Evolutionary conservation across 2,797 vertebrate species (phyloP).

Genomic region (Enteromius anoplus): DNA sequence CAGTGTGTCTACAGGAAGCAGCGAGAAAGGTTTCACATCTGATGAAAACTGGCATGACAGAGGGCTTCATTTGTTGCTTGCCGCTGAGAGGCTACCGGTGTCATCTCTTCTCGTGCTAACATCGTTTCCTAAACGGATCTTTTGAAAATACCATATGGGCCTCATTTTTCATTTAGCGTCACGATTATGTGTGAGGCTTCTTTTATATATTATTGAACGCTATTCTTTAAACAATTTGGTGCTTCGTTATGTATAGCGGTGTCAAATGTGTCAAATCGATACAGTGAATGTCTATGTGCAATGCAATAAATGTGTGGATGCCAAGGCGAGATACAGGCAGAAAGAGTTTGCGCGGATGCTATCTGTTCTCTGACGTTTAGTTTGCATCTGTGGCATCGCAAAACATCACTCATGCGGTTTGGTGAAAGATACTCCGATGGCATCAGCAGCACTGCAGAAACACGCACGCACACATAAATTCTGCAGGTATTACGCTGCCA

Average conservation of each 20-base stretch:
- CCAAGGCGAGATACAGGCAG: constrained; percentile 4
- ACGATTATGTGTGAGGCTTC: background rate
- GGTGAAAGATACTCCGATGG: constrained; percentile 46
- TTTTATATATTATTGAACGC: background rate
- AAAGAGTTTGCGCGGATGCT: constrained; percentile 25
- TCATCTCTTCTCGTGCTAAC: constrained; percentile 37
- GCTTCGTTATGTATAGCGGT: background rate
- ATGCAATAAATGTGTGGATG: constrained; percentile 14
- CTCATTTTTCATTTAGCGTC: constrained; percentile 31
- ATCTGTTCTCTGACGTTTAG: constrained; percentile 26
- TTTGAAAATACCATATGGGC: constrained; percentile 32
- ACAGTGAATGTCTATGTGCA: background rate
- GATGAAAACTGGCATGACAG: constrained; percentile 45
- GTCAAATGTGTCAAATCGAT: constrained; percentile 13
- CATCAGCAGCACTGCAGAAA: constrained; percentile 45
- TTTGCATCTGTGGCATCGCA: constrained; percentile 43
- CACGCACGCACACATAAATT: background rate
- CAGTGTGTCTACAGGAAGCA: constrained; percentile 32
- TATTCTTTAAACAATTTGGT: constrained; percentile 23
- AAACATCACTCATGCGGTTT: constrained; percentile 46
- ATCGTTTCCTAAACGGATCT: constrained; percentile 43
- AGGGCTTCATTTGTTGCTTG: constrained; percentile 43
- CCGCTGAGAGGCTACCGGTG: constrained; percentile 27
- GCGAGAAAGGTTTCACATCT: constrained; percentile 25
- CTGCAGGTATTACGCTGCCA: constrained; percentile 39